Evolutionary conservation across 2,797 vertebrate genomes (phyloP).

Genomic region (Helostoma temminkii): DNA sequence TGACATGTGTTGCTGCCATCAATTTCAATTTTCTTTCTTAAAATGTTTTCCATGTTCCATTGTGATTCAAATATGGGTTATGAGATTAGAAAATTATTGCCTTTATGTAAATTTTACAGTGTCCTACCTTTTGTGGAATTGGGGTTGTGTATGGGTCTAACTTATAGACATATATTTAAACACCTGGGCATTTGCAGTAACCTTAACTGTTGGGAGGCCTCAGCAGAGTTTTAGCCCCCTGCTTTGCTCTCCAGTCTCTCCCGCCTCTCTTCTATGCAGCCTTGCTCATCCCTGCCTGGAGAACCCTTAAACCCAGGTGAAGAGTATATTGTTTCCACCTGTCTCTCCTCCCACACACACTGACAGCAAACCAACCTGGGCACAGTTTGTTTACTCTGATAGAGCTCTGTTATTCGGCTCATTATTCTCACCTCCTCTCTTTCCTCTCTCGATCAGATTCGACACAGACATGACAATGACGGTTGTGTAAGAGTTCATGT

Average conservation of each 20-base stretch:
- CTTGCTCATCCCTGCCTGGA: slow-evolving; percentile 60
- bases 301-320: slow-evolving; percentile 74
- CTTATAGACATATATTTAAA: neutral
- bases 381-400: slow-evolving; percentile 75
- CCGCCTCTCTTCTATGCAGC: slow-evolving; percentile 21
- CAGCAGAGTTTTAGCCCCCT: slow-evolving; percentile 21
- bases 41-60: too few species aligned
- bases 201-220: slow-evolving; percentile 21
- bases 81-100: too few species aligned
- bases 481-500: slow-evolving; percentile 66
- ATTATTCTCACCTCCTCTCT: slow-evolving; percentile 68
- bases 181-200: slow-evolving; percentile 3
- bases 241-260: slow-evolving; percentile 12
- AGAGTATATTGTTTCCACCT: slow-evolving; percentile 74
- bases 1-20: too few species aligned
- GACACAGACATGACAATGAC: slow-evolving; percentile 61
- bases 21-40: too few species aligned
- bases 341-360: slow-evolving; percentile 71
- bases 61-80: too few species aligned
- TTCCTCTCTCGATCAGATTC: slow-evolving; percentile 51
- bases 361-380: slow-evolving; percentile 48
- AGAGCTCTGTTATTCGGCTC: slow-evolving; percentile 62
- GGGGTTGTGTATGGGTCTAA: neutral
- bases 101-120: too few species aligned
- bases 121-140: too few species aligned